Conservation (phyloP, 2,113 vertebrate species). For the Carettochelys insculpta region DNA sequence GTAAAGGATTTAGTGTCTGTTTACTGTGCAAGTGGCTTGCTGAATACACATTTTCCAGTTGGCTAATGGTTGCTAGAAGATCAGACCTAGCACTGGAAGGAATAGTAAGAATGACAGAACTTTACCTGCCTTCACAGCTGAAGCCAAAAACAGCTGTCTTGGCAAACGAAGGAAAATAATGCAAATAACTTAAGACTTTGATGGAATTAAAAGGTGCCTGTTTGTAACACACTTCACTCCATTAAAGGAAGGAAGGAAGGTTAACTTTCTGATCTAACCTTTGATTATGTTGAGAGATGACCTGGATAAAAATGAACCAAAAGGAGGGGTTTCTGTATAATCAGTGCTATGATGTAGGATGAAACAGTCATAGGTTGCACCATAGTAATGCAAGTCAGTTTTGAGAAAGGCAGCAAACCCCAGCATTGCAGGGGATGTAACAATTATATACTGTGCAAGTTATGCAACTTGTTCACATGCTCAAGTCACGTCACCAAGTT, state of each 20-base stretch:
- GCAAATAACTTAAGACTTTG: slow-evolving; percentile 26
- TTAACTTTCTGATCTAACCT: background rate
- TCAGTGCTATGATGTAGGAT: background rate
- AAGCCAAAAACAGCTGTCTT: background rate
- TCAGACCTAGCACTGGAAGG: background rate
- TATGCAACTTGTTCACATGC: background rate
- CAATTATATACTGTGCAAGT: slow-evolving; percentile 42
- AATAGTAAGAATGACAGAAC: background rate
- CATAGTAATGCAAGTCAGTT: background rate
- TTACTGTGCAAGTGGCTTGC: background rate
- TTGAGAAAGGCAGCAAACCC: slow-evolving; percentile 15
- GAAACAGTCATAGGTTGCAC: background rate
- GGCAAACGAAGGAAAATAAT: background rate
- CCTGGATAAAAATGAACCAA: background rate
- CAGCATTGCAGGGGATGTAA: background rate
- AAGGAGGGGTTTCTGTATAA: slow-evolving; percentile 28
- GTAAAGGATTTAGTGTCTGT: background rate
- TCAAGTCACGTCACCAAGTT: accelerated
- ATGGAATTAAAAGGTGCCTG: background rate
- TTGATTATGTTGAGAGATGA: slow-evolving; percentile 29
- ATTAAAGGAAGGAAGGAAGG: background rate
- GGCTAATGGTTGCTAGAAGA: accelerated
- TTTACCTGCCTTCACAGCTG: background rate
- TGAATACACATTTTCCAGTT: background rate
- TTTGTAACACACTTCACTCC: background rate